phyloP scores from a whole-genome alignment of 2,888 invertebrate species.

The Cephus spinipes region DNA sequence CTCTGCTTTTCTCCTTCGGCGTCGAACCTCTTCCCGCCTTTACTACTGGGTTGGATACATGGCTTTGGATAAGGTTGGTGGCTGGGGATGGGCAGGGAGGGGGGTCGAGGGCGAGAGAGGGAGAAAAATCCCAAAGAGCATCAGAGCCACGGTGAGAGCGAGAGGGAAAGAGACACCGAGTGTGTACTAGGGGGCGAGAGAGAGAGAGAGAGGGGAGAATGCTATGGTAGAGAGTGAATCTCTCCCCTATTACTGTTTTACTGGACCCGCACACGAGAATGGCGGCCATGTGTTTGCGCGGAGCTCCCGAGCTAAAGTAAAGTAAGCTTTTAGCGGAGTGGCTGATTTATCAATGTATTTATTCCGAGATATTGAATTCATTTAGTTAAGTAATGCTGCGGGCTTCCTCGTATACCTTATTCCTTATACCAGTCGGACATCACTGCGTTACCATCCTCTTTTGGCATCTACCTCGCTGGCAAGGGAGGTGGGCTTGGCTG shows the following conservation, averaged over 20 bases:
- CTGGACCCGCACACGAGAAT: background rate
- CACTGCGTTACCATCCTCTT: background rate
- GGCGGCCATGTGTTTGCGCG: background rate
- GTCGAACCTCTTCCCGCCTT: background rate
- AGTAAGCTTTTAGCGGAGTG: slow-evolving; percentile 65
- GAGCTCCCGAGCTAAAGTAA: slow-evolving; percentile 47
- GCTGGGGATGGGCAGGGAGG: no score
- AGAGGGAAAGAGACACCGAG: no score
- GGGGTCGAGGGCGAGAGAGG: background rate
- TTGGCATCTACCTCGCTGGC: background rate
- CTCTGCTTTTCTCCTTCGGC: slow-evolving; percentile 14
- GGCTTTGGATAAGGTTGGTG: background rate
- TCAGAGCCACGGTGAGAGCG: no score
- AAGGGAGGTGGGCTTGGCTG: background rate
- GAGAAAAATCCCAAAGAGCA: background rate
- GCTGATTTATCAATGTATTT: slow-evolving; percentile 67
- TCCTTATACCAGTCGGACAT: background rate
- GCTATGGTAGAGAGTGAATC: background rate
- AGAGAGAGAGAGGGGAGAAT: background rate
- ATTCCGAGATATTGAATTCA: slow-evolving; percentile 67
- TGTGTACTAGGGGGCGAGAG: background rate
- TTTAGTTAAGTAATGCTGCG: slow-evolving; percentile 61
- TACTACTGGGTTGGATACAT: background rate
- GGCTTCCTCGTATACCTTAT: background rate
- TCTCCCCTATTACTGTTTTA: slow-evolving; percentile 9